Conservation (phyloP, 64 coral and sea anemone species). For the Actinia tenebrosa region DNA sequence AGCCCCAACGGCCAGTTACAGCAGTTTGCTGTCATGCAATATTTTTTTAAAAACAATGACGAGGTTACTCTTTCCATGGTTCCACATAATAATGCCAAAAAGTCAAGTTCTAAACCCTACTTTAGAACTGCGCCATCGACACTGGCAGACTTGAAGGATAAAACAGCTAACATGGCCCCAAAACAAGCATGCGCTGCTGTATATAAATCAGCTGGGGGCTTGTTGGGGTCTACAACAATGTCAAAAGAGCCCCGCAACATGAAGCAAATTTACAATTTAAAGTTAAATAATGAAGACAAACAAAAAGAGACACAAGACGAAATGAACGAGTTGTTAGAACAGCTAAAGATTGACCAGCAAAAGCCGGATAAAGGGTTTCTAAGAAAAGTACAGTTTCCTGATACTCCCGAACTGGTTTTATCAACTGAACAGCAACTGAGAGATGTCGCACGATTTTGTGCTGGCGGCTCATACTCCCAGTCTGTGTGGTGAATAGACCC, state of each 20-base stretch:
- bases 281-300: not conserved
- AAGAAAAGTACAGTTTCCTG: slow-evolving; percentile 26
- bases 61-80: slow-evolving; percentile 18
- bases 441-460: slow-evolving; percentile 46
- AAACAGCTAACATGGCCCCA: not conserved
- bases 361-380: slow-evolving; percentile 38
- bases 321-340: slow-evolving; percentile 23
- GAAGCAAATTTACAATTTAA: slow-evolving; percentile 41
- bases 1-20: not conserved
- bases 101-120: not conserved
- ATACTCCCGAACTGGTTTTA: slow-evolving; percentile 24
- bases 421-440: slow-evolving; percentile 6
- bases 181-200: slow-evolving; percentile 5
- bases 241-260: slow-evolving; percentile 36
- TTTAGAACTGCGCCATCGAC: slow-evolving; percentile 35
- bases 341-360: slow-evolving; percentile 34
- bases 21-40: slow-evolving; percentile 15
- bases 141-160: slow-evolving; percentile 4
- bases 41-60: slow-evolving; percentile 26
- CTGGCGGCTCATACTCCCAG: not conserved
- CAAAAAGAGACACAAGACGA: slow-evolving; percentile 18
- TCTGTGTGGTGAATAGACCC: slow-evolving; percentile 44
- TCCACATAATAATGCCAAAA: slow-evolving; percentile 29
- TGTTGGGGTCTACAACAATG: not conserved
- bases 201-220: slow-evolving; percentile 15